These are phyloP conservation scores for Meriones unguiculatus DNA, from an alignment of 2,113 vertebrate species.

Conservation along the genomic window DNA sequence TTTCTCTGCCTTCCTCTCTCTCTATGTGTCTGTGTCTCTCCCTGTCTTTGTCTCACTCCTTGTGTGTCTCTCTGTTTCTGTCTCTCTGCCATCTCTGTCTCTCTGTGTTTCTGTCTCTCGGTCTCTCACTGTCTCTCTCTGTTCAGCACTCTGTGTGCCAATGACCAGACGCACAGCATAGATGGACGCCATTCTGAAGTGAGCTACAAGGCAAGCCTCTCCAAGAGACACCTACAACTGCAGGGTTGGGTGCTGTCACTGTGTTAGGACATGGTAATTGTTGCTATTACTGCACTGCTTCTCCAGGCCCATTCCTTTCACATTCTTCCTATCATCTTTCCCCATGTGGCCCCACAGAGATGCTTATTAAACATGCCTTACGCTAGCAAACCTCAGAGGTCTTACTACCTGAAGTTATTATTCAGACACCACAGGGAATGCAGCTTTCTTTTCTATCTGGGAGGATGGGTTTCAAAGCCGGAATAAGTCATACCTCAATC, in stretches of 20 bases:
- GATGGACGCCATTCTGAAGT: slow-evolving; percentile 62
- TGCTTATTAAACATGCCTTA: slow-evolving; percentile 56
- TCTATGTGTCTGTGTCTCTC: not conserved
- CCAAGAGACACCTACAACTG: slow-evolving; percentile 76
- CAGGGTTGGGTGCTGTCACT: slow-evolving; percentile 40
- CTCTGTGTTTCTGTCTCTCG: not conserved
- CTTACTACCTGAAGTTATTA: not conserved
- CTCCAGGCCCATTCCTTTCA: slow-evolving; percentile 65
- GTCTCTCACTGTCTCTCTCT: not conserved
- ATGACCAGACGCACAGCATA: slow-evolving; percentile 61
- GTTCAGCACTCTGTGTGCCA: not conserved
- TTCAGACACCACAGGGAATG: slow-evolving; percentile 65
- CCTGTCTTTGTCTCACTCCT: not conserved
- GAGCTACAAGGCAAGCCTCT: slow-evolving; percentile 64
- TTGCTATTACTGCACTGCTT: not conserved
- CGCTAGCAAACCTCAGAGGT: slow-evolving; percentile 55
- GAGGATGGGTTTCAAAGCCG: slow-evolving; percentile 66
- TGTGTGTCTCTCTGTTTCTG: not conserved
- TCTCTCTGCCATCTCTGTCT: not conserved
- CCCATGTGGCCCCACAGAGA: slow-evolving; percentile 59
- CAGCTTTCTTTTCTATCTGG: slow-evolving; percentile 39
- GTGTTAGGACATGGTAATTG: not conserved
- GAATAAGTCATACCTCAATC: slow-evolving; percentile 51
- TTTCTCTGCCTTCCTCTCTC: too few species aligned
- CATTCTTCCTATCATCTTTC: slow-evolving; percentile 52